Evolutionary conservation across 2,113 vertebrate genomes (phyloP).

Genomic region (Pipa parva): DNA sequence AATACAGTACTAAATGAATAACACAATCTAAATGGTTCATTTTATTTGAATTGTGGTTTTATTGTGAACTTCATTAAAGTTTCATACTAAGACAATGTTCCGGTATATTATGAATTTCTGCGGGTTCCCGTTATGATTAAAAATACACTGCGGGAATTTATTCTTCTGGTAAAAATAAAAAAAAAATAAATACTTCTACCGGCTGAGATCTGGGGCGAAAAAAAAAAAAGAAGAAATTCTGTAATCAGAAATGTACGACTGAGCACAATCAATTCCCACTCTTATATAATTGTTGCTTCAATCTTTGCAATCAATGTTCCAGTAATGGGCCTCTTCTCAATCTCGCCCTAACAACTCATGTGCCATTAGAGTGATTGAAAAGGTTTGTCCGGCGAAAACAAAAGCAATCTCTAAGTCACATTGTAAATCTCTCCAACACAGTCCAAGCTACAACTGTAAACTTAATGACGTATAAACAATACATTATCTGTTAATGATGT

Average conservation of each 20-base stretch:
- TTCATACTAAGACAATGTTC: too few species aligned
- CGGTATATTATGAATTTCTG: too few species aligned
- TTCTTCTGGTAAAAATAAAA: conserved; percentile 20
- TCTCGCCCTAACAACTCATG: neutral
- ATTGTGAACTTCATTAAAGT: too few species aligned
- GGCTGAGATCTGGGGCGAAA: too few species aligned
- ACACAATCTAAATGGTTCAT: too few species aligned
- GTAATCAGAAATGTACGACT: conserved; percentile 33
- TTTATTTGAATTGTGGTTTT: too few species aligned
- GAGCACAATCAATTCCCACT: conserved; percentile 37
- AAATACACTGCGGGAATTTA: neutral
- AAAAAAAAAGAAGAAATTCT: conserved; percentile 4
- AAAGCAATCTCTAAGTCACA: conserved; percentile 11
- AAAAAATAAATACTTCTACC: neutral
- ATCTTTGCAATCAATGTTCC: conserved; percentile 37
- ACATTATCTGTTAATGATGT: neutral
- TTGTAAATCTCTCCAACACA: conserved; percentile 2
- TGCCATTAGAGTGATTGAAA: conserved; percentile 37
- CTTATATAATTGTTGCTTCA: conserved; percentile 36
- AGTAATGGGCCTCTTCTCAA: conserved; percentile 28
- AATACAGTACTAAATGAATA: too few species aligned
- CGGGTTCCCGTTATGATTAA: too few species aligned
- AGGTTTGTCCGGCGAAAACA: conserved; percentile 9
- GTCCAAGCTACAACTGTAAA: neutral
- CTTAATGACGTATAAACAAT: neutral